phyloP scores from a whole-genome alignment of 1,140 invertebrate species.

The Maniola jurtina region DNA sequence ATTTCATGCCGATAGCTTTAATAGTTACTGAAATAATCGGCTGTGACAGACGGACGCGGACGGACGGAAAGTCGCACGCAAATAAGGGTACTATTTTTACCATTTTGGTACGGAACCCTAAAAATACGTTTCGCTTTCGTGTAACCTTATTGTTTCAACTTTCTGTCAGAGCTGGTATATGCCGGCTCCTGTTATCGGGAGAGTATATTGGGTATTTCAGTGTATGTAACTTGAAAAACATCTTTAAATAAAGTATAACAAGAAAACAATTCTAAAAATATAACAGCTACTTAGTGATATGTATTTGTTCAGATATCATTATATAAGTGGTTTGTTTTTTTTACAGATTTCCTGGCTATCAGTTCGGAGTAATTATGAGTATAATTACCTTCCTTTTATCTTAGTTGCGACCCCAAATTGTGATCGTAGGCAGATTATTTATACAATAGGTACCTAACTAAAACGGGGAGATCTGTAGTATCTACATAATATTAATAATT shows the following conservation, averaged over 20 bases:
- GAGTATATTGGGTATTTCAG: not conserved
- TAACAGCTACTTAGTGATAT: conserved; percentile 4
- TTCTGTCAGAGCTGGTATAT: not conserved
- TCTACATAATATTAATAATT: too few relatives aligned
- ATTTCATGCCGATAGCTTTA: too few relatives aligned
- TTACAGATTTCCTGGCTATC: conserved; percentile 14
- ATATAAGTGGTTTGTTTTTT: conserved; percentile 11
- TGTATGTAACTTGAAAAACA: not conserved
- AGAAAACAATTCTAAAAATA: conserved; percentile 12
- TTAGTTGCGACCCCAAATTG: conserved; percentile 6
- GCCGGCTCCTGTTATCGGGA: not conserved
- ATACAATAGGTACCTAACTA: too few relatives aligned
- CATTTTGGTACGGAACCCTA: too few relatives aligned
- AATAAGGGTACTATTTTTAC: too few relatives aligned
- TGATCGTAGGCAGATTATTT: not conserved
- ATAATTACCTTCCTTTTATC: not conserved
- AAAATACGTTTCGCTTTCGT: not conserved
- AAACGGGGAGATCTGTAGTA: too few relatives aligned
- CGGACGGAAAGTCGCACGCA: too few relatives aligned
- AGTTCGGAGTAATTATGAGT: not conserved
- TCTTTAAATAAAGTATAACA: not conserved
- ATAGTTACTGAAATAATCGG: too few relatives aligned
- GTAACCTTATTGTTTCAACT: not conserved
- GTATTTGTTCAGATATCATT: conserved; percentile 9
- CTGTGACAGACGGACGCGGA: too few relatives aligned